Evolutionary conservation across 1,140 invertebrate species (phyloP), one percentile per base, ranked within the genome.

Genomic region (Mamestra configurata): DNA sequence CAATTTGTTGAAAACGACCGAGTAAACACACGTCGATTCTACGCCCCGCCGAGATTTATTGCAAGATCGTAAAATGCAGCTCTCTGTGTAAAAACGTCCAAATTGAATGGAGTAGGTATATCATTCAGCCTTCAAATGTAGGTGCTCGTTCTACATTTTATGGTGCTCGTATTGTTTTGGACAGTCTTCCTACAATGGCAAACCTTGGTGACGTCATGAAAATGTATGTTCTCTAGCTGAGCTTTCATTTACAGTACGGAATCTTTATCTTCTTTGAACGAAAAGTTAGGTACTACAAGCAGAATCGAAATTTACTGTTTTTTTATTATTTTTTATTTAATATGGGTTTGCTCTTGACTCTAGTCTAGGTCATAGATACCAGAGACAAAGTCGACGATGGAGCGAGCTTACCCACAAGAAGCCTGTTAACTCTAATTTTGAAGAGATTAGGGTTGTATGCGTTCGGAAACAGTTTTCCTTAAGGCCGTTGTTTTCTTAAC

Each of bases 1-100:
- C 89, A 93, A 92, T 93, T 93, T 89, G 87, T 85, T 81, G 83
- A 88, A 88, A 92, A 90, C 86, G 89, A 89, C 88, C 87, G 82
- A 86, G 87, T 90, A 92, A 92, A 92, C 89, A 91, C 79, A 90
- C 84, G 84, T 86, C 84, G 83, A 90, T 87, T 86, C 82, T 84
- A 84, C 88, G 84, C 88, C 85, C 78, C 84, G 82, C 84, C 49
- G 73, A 87, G 88, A 90, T 91, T 90, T 92, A 92, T 90, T 86
- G 85, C 82, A 80, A 80, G 84, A 88, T 86, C 87, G 84, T 90
- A 89, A 92, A 92, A 89, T 89, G 89, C 89, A 89, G 81, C 79
- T 81, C 84, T 86, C 81, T 82, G 79, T 88, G 83, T 87, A 82
- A 86, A 88, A 86, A 86, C 78, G 72, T 75, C 83, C 80, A 84